A percentile compares a stretch with the other conserved stretches of the same genome.
These are phyloP conservation scores for Netelia inedita DNA, from an alignment of 2,888 invertebrate species.

Conservation along the genomic window DNA sequence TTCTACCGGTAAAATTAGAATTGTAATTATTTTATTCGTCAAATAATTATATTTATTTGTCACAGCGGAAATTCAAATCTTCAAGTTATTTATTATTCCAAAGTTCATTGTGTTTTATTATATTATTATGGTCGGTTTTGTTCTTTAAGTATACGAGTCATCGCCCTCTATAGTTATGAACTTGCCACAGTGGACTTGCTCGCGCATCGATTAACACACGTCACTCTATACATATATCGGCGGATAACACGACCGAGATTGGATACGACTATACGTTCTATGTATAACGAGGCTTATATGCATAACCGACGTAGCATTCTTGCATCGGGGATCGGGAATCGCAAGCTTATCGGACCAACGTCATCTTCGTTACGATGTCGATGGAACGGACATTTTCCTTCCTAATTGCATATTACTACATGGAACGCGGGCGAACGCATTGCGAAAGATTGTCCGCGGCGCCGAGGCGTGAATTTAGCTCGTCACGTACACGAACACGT, in stretches of 20 bases:
- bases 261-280: constrained; percentile 11
- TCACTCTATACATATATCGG: constrained; percentile 20
- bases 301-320: background rate
- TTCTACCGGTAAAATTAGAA: no score
- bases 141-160: background rate
- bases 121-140: no score
- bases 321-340: background rate
- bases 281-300: background rate
- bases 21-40: no score
- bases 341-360: constrained; percentile 52
- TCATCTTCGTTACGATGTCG: constrained; percentile 52
- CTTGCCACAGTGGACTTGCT: constrained; percentile 4
- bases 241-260: constrained; percentile 57
- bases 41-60: no score
- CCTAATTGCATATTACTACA: constrained; percentile 45
- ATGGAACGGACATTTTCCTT: constrained; percentile 39
- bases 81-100: no score
- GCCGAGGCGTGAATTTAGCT: constrained; percentile 31
- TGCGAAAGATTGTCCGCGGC: constrained; percentile 14
- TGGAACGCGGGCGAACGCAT: constrained; percentile 9
- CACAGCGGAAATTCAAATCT: no score
- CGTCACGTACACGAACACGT: constrained; percentile 19
- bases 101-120: no score
- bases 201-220: constrained; percentile 50
- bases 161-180: constrained; percentile 6